A percentile compares a stretch with the other conserved stretches of the same genome.
Evolutionary conservation across 2,113 vertebrate species (phyloP).

Genomic region (Cepphus grylle): DNA sequence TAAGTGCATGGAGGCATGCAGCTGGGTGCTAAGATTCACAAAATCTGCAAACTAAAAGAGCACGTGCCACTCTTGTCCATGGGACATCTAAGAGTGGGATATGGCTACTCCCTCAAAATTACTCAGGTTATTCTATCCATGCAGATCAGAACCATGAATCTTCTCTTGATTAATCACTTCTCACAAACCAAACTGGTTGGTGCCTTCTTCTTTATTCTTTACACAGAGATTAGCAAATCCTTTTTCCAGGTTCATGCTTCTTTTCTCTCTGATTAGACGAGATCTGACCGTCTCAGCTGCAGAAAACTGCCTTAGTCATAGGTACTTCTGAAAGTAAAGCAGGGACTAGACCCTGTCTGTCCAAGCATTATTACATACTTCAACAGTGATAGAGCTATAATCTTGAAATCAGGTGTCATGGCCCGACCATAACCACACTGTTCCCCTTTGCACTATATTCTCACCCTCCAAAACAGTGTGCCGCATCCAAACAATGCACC

Average conservation of each 20-base stretch:
- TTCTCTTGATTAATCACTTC: not conserved
- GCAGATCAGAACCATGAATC: not conserved
- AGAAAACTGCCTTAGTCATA: not conserved
- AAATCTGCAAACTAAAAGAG: not conserved
- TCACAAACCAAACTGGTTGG: not conserved
- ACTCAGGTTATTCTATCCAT: not conserved
- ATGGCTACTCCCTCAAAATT: not conserved
- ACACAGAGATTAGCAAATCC: not conserved
- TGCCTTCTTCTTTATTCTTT: not conserved
- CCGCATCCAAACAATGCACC: not conserved
- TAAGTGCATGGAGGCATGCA: not conserved
- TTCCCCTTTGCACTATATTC: not conserved
- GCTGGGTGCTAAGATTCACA: not conserved
- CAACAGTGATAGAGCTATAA: not conserved
- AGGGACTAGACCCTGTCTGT: not conserved
- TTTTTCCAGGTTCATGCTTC: not conserved
- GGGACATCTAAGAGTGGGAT: not conserved
- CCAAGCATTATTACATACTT: not conserved
- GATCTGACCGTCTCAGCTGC: not conserved
- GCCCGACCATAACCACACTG: not conserved
- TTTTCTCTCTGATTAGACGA: not conserved
- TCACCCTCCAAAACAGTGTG: not conserved
- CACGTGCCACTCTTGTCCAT: not conserved
- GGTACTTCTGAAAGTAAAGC: not conserved
- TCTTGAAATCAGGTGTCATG: not conserved